Base-by-base conservation (phyloP, 1,140 invertebrate genomes). In the Brachionus koreanus region DNA sequence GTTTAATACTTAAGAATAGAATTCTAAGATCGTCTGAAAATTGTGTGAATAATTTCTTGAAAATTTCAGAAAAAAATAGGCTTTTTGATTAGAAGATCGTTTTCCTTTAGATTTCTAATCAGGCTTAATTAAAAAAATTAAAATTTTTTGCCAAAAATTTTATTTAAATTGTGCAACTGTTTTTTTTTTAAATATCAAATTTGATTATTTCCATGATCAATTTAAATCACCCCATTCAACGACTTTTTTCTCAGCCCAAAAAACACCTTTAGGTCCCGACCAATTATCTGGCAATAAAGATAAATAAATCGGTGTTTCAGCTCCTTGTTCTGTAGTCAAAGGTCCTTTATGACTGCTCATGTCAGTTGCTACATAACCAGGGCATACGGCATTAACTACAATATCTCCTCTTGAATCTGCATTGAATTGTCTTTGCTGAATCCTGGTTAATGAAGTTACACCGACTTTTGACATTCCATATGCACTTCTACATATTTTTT, bases 401-500 rank as follows among this genome's bases (percentile, higher is more conserved):
- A 93, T 89, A 85, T 92, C 91, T 6, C 87, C 84, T 43, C 86
- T 84, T 2, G 87, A 83, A 84, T 91, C 90, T 3, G 84, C 83
- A 79, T 90, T 85, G 84, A 93, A 91, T 79, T 91, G 86, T 83
- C 89, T 87, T 82, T 93, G 92, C 84, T 93, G 92, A 37, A 93
- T 90, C 69, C 89, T 89, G 13, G 90, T 88, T 82, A 93, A 86
- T 5, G 91, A 90, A 69, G 88, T 90, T 0, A 92, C 86, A 3
- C 89, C 91, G 9, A 92, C 90, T 88, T 94, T 94, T 1, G 92
- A 93, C 7, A 90, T 90, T 10, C 86, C 87, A 89, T 94, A 94
- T 4, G 92, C 89, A 74, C 87, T 90, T 43, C 84, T 82, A 0
- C 90, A 93, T 46, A 89, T 86, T 77, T 89, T 85, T 79, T 86